Evolutionary conservation across 2,113 vertebrate species (phyloP).

Genomic region (Pelvicachromis taeniatus): DNA sequence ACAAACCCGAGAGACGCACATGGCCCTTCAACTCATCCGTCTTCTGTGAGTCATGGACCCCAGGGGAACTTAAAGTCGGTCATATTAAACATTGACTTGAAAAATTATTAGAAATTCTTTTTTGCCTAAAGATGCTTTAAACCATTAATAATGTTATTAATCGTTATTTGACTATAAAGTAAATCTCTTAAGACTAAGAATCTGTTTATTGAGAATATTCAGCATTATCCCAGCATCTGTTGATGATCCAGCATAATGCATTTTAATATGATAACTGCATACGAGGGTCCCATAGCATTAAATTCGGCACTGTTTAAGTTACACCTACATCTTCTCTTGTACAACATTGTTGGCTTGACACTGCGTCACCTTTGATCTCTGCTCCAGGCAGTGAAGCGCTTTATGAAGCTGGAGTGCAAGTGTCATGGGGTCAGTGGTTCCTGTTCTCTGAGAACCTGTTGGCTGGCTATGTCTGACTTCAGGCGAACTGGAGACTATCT

Average conservation of each 20-base stretch:
- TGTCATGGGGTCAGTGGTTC: slow-evolving; percentile 97
- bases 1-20: neutral
- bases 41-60: neutral
- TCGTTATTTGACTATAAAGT: neutral
- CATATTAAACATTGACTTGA: neutral
- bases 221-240: rapidly evolving
- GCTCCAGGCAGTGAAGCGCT: slow-evolving; percentile 91
- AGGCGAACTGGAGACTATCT: slow-evolving; percentile 92
- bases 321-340: slow-evolving; percentile 3
- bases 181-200: neutral
- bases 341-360: slow-evolving; percentile 46
- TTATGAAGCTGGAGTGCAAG: slow-evolving; percentile 98
- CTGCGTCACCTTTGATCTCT: slow-evolving; percentile 56
- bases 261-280: neutral
- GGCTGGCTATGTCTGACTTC: slow-evolving; percentile 95
- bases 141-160: neutral
- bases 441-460: slow-evolving; percentile 95
- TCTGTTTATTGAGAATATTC: neutral
- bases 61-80: neutral
- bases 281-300: neutral
- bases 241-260: neutral
- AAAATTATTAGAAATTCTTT: neutral
- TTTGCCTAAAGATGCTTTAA: rapidly evolving
- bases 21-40: neutral
- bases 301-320: neutral